Evolutionary conservation across 2,888 invertebrate genomes (phyloP).

Genomic region (Phaedon cochleariae): DNA sequence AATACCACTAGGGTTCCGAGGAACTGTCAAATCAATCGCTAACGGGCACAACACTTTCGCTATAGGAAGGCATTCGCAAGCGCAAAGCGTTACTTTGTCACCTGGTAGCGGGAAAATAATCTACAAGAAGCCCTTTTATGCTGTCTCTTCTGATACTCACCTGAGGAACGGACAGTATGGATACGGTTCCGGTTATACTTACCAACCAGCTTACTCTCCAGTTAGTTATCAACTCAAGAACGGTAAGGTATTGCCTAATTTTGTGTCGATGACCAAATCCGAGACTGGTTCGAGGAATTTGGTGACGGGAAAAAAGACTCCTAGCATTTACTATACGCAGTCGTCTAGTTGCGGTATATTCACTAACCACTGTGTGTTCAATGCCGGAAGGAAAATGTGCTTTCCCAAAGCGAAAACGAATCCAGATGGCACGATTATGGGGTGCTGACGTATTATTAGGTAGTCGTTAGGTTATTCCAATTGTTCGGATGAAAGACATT

Average conservation of each 20-base stretch:
- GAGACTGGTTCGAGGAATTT: slow-evolving; percentile 72
- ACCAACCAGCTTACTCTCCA: slow-evolving; percentile 53
- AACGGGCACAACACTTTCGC: slow-evolving; percentile 69
- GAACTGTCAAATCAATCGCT: slow-evolving; percentile 71
- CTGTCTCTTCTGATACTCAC: slow-evolving; percentile 55
- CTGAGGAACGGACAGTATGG: slow-evolving; percentile 53
- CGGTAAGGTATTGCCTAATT: slow-evolving; percentile 69
- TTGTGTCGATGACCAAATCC: slow-evolving; percentile 82
- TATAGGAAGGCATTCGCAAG: slow-evolving; percentile 72
- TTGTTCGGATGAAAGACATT: slow-evolving; percentile 5
- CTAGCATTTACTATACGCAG: slow-evolving; percentile 84
- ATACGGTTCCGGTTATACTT: slow-evolving; percentile 56
- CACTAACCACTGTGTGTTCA: slow-evolving; percentile 84
- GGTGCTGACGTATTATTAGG: slow-evolving; percentile 61
- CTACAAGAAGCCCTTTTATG: slow-evolving; percentile 55
- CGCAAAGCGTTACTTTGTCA: slow-evolving; percentile 68
- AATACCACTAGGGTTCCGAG: slow-evolving; percentile 75
- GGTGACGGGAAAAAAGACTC: slow-evolving; percentile 74
- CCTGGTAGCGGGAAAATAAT: slow-evolving; percentile 56
- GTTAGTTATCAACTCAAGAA: slow-evolving; percentile 55
- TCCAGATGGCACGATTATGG: slow-evolving; percentile 76
- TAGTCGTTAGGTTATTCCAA: slow-evolving; percentile 28
- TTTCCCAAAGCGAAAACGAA: slow-evolving; percentile 81
- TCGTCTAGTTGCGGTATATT: slow-evolving; percentile 89
- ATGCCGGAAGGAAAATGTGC: slow-evolving; percentile 82